Conservation (phyloP, 1,140 invertebrate species). For the Diuraphis noxia region DNA sequence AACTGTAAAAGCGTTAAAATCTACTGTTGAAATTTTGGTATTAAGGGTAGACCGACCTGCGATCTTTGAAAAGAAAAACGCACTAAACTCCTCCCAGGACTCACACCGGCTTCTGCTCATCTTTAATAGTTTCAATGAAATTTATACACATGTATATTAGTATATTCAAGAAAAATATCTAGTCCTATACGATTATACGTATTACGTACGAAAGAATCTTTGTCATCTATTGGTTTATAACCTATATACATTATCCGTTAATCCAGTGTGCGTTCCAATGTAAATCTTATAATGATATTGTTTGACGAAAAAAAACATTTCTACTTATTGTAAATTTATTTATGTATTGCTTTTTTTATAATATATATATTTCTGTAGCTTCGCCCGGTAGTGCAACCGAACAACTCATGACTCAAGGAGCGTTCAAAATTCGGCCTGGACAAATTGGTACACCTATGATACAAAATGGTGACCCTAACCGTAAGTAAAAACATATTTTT, state of each 20-base stretch:
- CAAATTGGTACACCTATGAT: neutral
- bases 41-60: neutral
- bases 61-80: neutral
- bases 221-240: neutral
- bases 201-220: neutral
- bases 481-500: neutral
- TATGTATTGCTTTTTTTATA: neutral
- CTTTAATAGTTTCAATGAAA: neutral
- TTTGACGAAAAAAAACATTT: neutral
- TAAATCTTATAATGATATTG: neutral
- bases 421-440: constrained; percentile 24
- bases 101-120: neutral
- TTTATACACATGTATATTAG: neutral
- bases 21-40: neutral
- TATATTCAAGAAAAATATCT: neutral
- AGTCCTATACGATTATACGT: neutral
- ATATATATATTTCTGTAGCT: neutral
- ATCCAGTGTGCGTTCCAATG: neutral
- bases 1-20: neutral
- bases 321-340: neutral
- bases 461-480: neutral
- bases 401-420: neutral
- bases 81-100: neutral
- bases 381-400: neutral
- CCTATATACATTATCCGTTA: neutral